Base-by-base conservation (phyloP, 2,888 invertebrate species). In the Hypomecis atomaria region DNA sequence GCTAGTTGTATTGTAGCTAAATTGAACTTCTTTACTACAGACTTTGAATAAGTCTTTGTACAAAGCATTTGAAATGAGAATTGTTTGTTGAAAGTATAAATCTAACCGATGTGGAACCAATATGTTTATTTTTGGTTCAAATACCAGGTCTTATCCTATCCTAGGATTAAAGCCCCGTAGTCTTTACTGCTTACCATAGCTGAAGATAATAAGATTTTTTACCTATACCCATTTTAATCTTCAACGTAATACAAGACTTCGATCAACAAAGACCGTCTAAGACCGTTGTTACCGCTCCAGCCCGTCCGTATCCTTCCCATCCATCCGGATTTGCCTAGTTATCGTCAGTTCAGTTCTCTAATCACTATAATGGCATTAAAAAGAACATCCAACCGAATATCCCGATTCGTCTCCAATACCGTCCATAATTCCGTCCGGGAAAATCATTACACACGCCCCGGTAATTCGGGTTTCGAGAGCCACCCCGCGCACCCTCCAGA, bases 391-490 rank as follows among this genome's bases (percentile, higher is more conserved):
- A 78, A 65, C 70, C 67, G 73, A 73, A 73, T 74, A 76, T 82
- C 83, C 79, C 84, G 82, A 84, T 86, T 81, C 84, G 80, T 81
- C 85, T 85, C 84, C 90, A 83, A 91, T 92, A 87, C 87, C 85
- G 83, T 83, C 86, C 86, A 89, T 90, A 89, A 90, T 90, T 90
- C 88, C 86, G 83, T 75, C 86, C 87, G 88, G 92, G 91, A 89
- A 92, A 92, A 92, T 92, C 92, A 92, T 92, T 92, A 92, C 90
- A 89, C 84, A 90, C 91, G 92, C 90, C 88, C 88, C 85, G 90
- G 89, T 90, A 90, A 92, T 91, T 92, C 90, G 89, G 90, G 88
- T 90, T 90, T 88, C 86, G 89, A 89, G 88, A 85, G 82, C 81
- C 82, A 82, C 82, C 66, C 66, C 57, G 43, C 64, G 71, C 53